Base-by-base conservation (phyloP, 2,888 invertebrate species). In the Synergus itoensis region DNA sequence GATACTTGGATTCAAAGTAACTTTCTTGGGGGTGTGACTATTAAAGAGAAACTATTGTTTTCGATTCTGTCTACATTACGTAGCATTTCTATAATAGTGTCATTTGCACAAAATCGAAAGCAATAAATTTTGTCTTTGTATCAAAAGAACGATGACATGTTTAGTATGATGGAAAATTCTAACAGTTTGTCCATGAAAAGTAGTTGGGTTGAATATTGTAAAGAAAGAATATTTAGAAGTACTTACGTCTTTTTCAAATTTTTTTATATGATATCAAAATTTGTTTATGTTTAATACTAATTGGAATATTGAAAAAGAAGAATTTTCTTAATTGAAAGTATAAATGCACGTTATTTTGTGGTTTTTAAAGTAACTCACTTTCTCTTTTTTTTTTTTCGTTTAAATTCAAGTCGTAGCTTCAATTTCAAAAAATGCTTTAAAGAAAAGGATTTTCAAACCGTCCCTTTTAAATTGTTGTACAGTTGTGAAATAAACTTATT, bases 1-100 rank as follows among this genome's bases (percentile, higher is more conserved):
- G 53, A 73, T 53, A 73, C 48, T 73, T 28, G 9, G 48, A 73
- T 36, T 48, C 28, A 73, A 12, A 40, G 36, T n/a, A n/a, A 11
- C n/a, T n/a, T 53, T 73, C 48, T 48, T n/a, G 11, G 36, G n/a
- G 28, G 28, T 36, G 4, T 73, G n/a, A 40, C 36, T 73, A 11
- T 73, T 53, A 4, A 16, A 36, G 73, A 53, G 36, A 53, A 48
- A 36, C 48, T 48, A n/a, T 14, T 36, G n/a, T 36, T 73, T 36
- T 73, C 36, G 73, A 53, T 45, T 73, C 11, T 21, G 9, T 43
- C 69, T 48, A 11, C 1, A 69, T 9, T 69, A 69, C 18, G n/a
- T 53, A 48, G 9, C 3, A 45, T 53, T 73, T 48, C n/a, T 48
- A 14, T 73, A 73, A 28, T 28, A 53, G 40, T 28, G 16, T 73